Evolutionary conservation across 2,797 vertebrate genomes (phyloP), one percentile per base, ranked within the genome.

Genomic region (Ctenopoma multispine): DNA sequence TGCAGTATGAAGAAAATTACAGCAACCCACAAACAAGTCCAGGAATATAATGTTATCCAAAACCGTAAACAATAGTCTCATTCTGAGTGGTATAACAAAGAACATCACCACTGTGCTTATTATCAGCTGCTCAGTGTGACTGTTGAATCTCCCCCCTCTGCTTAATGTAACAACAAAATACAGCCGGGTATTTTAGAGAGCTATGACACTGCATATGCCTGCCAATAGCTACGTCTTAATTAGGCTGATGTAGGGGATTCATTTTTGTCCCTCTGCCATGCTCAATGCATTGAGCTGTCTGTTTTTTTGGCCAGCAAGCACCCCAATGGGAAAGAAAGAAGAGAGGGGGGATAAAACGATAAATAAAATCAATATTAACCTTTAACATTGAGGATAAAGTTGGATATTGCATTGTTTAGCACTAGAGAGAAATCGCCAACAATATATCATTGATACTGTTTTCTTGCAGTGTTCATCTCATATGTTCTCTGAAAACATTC

Each of bases 51-150:
- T 43, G 46, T 29, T 58, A 69, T 58, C 63, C 40, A 40, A 56
- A 73, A 50, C 38, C 21, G 38, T 54, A 54, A 73, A 78, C 50
- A 71, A 69, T 57, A 40, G 68, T 21, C 18, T 73, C 34, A 41
- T 73, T 72, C 63, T 14, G 57, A 72, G 50, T 50, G 53, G 54
- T n/a, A 53, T 27, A 58, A 73, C 51, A 71, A 66, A 46, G 54
- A 51, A 48, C 58, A 67, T 56, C 40, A 66, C 66, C 67, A 7
- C 50, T 15, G 9, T n/a, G 59, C 58, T 68, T 76, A 70, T 61
- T 72, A 58, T 75, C 65, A 58, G 46, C 55, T 61, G 24, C 65
- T 48, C 57, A 12, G 14, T 9, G 43, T 43, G 12, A 53, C 43
- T 70, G n/a, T 14, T 56, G 53, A 17, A 23, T 46, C 46, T 64